These are phyloP conservation scores for Notolabrus celidotus DNA, from an alignment of 2,797 vertebrate species.

Conservation along the genomic window DNA sequence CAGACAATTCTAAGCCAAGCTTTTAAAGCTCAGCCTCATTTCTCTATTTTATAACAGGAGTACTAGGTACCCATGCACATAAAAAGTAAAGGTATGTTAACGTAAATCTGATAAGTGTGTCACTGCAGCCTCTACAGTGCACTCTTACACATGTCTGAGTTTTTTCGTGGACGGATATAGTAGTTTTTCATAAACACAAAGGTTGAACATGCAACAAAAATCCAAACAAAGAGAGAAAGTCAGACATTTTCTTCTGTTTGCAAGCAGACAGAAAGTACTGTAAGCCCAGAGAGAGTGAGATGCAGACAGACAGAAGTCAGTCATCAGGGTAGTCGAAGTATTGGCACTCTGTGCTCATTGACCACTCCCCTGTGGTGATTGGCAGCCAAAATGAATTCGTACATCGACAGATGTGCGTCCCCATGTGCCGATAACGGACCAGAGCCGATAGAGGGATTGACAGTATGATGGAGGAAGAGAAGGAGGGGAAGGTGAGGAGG, in stretches of 20 bases:
- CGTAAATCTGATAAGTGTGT: slow-evolving; percentile 5
- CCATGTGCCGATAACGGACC: slow-evolving; percentile 72
- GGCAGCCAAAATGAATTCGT: slow-evolving; percentile 83
- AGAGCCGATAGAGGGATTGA: slow-evolving; percentile 73
- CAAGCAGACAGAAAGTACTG: slow-evolving; percentile 27
- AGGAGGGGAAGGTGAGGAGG: slow-evolving; percentile 47
- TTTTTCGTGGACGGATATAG: slow-evolving; percentile 6
- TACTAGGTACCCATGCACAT: slow-evolving; percentile 17
- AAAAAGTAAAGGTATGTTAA: slow-evolving; percentile 18
- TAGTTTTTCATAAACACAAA: not conserved
- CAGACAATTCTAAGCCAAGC: slow-evolving; percentile 32
- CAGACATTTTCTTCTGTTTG: slow-evolving; percentile 5
- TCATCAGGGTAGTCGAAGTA: slow-evolving; percentile 76
- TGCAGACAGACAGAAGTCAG: slow-evolving; percentile 73
- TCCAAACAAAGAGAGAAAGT: slow-evolving; percentile 1
- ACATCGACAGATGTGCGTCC: slow-evolving; percentile 78
- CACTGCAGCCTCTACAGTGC: slow-evolving; percentile 4
- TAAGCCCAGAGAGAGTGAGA: slow-evolving; percentile 28
- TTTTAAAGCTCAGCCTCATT: slow-evolving; percentile 32
- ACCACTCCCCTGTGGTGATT: slow-evolving; percentile 78
- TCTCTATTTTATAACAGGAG: not conserved
- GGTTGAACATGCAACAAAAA: slow-evolving; percentile 1
- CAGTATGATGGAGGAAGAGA: slow-evolving; percentile 77
- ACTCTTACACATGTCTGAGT: slow-evolving; percentile 7
- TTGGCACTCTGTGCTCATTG: slow-evolving; percentile 77